A percentile compares a stretch with the other conserved stretches of the same genome.
These are phyloP conservation scores for Formica aserva DNA, from an alignment of 2,888 invertebrate genomes.

Conservation along the genomic window DNA sequence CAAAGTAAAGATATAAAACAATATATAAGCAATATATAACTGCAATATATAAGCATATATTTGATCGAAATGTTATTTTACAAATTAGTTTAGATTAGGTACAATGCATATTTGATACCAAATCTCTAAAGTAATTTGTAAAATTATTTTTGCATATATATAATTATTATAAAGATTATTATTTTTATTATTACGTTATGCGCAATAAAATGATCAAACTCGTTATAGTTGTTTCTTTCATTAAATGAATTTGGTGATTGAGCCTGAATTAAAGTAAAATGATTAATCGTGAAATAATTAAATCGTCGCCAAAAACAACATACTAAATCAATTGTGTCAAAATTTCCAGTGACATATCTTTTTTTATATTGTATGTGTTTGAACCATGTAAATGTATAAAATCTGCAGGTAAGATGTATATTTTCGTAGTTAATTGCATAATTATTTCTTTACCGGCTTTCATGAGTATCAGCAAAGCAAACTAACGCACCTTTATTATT, in stretches of 20 bases:
- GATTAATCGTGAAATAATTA: conserved; percentile 1
- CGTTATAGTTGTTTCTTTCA: not conserved
- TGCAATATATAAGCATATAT: not conserved
- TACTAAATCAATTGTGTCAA: conserved; percentile 4
- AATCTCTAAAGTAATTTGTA: too few relatives aligned
- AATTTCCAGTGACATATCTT: conserved; percentile 10
- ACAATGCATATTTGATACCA: too few relatives aligned
- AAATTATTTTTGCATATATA: too few relatives aligned
- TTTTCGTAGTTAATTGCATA: conserved; percentile 21
- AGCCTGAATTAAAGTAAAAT: conserved; percentile 5
- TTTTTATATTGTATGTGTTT: not conserved
- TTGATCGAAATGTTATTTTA: not conserved
- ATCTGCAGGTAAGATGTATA: conserved; percentile 32
- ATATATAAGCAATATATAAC: too few relatives aligned
- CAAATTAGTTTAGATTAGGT: not conserved
- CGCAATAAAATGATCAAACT: not conserved
- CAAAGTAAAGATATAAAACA: not conserved
- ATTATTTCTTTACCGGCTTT: conserved; percentile 5
- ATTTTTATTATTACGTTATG: not conserved
- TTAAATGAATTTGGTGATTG: not conserved
- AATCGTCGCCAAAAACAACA: not conserved
- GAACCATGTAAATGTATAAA: conserved; percentile 30
- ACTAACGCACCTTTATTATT: conserved; percentile 32
- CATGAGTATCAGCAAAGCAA: not conserved
- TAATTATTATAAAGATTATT: not conserved